Base-by-base conservation (phyloP, 2,113 vertebrate species). In the Corythoichthys haematopterus region DNA sequence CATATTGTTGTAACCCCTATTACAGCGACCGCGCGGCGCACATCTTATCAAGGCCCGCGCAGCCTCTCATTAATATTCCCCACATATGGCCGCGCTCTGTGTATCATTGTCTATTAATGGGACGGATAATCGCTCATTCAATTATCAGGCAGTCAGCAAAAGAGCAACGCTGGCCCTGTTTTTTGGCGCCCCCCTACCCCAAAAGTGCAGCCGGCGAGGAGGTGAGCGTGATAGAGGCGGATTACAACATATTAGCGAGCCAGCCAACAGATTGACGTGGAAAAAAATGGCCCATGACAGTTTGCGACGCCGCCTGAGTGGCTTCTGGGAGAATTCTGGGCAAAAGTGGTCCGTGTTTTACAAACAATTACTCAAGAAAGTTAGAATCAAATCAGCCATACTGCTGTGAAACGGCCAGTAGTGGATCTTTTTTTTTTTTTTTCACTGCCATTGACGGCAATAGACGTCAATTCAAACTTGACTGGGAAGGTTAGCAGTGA, bases 61-160 rank as follows among this genome's bases (percentile, higher is more conserved):
- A 99, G 96, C 96, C 92, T 90, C 94, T 98, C 95, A 97, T 99
- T 96, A 98, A 98, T 98, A 98, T 99, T 97, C 96, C 87, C 90
- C 92, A 94, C 93, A 91, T 93, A 93, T 91, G 91, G 93, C 92
- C 90, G 89, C 89, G 89, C 93, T 92, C 92, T 90, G 93, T 94
- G 93, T 95, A 92, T 98, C 95, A 94, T 92, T 95, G 95, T 96
- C 94, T 94, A 94, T 94, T 98, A 97, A 95, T 94, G 93, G 88
- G 93, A 93, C 86, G 94, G 91, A 95, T 96, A 98, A 98, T 98
- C 96, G 94, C 90, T 98, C 95, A 98, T 97, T 93, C 94, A 93
- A 92, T 95, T 96, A 98, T 98, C 95, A 91, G 92, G 88, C 92
- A 93, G 94, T 94, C 95, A 95, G 92, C 89, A 91, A 90, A 87